These are phyloP conservation scores for Schizopygopsis pylzovi DNA, from an alignment of 2,797 vertebrate species.

Conservation along the genomic window DNA sequence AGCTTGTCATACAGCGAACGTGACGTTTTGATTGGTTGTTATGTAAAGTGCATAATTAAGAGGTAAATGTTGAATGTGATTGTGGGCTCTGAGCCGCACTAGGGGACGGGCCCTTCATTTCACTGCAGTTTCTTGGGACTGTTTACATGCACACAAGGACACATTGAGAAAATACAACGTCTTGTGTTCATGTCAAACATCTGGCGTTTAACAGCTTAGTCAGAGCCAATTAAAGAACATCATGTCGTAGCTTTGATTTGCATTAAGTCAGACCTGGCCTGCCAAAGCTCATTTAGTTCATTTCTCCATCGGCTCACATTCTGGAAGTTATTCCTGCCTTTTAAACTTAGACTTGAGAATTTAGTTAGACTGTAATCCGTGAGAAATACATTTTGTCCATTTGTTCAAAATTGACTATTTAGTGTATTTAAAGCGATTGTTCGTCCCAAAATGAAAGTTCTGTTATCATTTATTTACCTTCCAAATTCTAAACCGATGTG, in stretches of 20 bases:
- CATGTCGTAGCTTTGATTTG: constrained; percentile 96
- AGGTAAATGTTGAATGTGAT: constrained; percentile 73
- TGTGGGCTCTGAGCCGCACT: constrained; percentile 10
- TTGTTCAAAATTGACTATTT: neutral
- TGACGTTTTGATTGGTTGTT: constrained; percentile 82
- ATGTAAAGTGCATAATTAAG: constrained; percentile 81
- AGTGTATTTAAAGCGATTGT: neutral
- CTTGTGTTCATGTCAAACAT: constrained; percentile 89
- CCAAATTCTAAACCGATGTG: neutral
- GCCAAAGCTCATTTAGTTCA: constrained; percentile 77
- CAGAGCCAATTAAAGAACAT: constrained; percentile 94
- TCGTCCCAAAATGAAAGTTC: neutral
- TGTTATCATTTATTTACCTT: neutral
- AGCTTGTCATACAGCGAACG: constrained; percentile 78
- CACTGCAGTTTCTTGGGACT: constrained; percentile 47
- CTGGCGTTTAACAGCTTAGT: constrained; percentile 97
- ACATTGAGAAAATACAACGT: constrained; percentile 20
- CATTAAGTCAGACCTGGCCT: constrained; percentile 82
- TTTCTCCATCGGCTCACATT: constrained; percentile 74
- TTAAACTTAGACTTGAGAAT: constrained; percentile 8
- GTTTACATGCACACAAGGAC: constrained; percentile 44
- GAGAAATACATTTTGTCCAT: neutral
- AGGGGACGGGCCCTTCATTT: constrained; percentile 36
- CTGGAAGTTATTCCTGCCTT: constrained; percentile 9
- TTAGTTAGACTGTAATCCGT: neutral